These are phyloP conservation scores for Parthenolecanium corni DNA, from an alignment of 2,888 invertebrate genomes.

Conservation along the genomic window DNA sequence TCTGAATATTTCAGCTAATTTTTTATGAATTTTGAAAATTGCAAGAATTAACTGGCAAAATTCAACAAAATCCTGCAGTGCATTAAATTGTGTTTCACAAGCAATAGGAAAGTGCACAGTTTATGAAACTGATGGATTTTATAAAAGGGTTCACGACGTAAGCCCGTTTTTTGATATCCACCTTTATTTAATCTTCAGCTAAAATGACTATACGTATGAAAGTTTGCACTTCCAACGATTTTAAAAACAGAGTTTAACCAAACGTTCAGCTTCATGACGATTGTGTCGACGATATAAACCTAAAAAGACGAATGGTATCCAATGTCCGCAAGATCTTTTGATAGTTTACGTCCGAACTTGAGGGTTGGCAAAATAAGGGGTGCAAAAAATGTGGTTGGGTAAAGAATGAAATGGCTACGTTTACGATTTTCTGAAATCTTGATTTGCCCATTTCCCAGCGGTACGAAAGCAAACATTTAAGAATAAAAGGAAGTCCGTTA, in stretches of 20 bases:
- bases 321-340: slow-evolving; percentile 6
- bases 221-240: no score
- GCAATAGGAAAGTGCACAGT: no score
- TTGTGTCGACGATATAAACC: slow-evolving; percentile 4
- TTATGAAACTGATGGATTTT: no score
- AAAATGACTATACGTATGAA: no score
- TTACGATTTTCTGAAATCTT: slow-evolving; percentile 8
- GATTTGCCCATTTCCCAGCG: slow-evolving; percentile 16
- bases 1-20: no score
- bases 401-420: slow-evolving; percentile 15
- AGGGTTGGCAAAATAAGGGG: neutral
- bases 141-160: no score
- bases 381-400: neutral
- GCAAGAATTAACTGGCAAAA: no score
- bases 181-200: no score
- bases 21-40: no score
- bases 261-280: neutral
- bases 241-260: neutral
- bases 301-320: slow-evolving; percentile 11
- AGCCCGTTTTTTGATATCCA: no score
- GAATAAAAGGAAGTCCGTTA: slow-evolving; percentile 26
- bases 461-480: slow-evolving; percentile 16
- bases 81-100: no score
- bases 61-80: no score
- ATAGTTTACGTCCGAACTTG: neutral